Base-by-base conservation (phyloP, 2,888 invertebrate genomes). In the Ophion costatus region DNA sequence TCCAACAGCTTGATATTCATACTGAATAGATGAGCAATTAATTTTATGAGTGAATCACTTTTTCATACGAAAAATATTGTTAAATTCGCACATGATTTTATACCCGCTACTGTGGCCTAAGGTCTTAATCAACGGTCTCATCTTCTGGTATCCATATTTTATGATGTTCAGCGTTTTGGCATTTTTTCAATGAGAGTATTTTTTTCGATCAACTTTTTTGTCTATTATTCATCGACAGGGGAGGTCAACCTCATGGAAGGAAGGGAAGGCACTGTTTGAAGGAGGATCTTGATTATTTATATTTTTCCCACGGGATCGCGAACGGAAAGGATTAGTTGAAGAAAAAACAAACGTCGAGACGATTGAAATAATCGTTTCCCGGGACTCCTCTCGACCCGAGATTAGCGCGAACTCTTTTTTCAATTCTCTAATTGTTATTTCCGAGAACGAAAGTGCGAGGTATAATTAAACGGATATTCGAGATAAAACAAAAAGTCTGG, bases 391-490 rank as follows among this genome's bases (percentile, higher is more conserved):
- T 33, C 56, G 29, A 4, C 22, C 14, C 51, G 45, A 57, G 70
- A 70, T 33, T 73, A 69, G 66, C 70, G 38, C 11, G 75, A 80
- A 76, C 59, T 64, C 64, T 33, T 77, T 76, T 45, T 63, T 59
- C 64, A 69, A 73, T 64, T 70, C 59, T 69, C 74, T 14, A 80
- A 80, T 76, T 80, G 80, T 66, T 70, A 73, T 80, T 80, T 84
- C 84, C 38, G 61, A 51, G 83, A 84, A 83, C 51, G 80, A 63
- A 76, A 63, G 77, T 67, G 57, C 69, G 81, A 70, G 77, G 56
- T 78, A 74, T 81, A 78, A 78, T 81, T 81, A 74, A 78, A 81
- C 74, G 22, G 64, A 84, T 78, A 78, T 81, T 81, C 81, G 77
- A 73, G 66, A 81, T 73, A 61, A 71, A 77, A 84, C 80, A 71